Conservation (phyloP, 2,113 vertebrate genomes). For the Nematolebias whitei region DNA sequence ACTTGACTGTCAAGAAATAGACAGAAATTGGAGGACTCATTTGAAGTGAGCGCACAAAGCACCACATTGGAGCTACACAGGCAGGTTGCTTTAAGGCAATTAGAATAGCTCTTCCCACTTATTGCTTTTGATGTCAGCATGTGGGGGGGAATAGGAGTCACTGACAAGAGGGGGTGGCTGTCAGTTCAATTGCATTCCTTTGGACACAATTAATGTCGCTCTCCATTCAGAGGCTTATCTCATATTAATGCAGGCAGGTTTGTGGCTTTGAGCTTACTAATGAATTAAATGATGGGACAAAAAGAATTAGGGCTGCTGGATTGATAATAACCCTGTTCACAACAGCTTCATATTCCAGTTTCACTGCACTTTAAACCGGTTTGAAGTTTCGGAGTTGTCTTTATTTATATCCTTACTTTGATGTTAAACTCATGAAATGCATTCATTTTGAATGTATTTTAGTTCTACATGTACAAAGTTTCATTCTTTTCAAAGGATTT, state of each 20-base stretch:
- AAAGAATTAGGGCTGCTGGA: constrained; percentile 10
- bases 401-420: constrained; percentile 6
- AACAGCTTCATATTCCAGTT: constrained; percentile 2
- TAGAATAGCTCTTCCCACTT: constrained; percentile 61
- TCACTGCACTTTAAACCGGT: background rate
- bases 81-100: constrained; percentile 63
- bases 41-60: constrained; percentile 50
- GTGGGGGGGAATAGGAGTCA: constrained; percentile 44
- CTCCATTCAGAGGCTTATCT: constrained; percentile 59
- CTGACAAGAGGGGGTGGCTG: constrained; percentile 45
- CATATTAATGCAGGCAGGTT: constrained; percentile 45
- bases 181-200: constrained; percentile 59
- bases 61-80: constrained; percentile 44
- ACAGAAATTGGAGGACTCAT: constrained; percentile 53
- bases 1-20: constrained; percentile 56
- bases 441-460: constrained; percentile 1
- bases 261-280: constrained; percentile 43
- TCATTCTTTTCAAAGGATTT: constrained; percentile 31
- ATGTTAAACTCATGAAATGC: constrained; percentile 14
- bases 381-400: background rate
- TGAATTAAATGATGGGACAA: constrained; percentile 47
- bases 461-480: constrained; percentile 6
- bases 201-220: constrained; percentile 53
- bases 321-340: constrained; percentile 8
- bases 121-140: constrained; percentile 66